Conservation (phyloP, 2,888 invertebrate species). For the Arrhopalites spinosus region DNA sequence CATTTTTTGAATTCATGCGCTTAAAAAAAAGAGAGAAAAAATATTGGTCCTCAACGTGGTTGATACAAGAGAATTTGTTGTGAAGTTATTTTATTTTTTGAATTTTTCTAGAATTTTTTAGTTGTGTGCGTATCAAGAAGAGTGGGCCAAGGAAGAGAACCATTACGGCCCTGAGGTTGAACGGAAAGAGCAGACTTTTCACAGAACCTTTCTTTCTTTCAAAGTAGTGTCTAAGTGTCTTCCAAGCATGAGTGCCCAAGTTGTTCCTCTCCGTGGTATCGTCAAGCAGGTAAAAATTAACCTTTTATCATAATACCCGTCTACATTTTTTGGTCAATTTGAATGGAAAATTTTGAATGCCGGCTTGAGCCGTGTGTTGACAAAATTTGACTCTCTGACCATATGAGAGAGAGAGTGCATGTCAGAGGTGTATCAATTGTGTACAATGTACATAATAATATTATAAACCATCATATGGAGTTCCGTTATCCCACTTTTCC, state of each 20-base stretch:
- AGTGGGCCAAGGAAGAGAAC: too few species aligned
- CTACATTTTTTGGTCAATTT: not conserved
- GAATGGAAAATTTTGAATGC: not conserved
- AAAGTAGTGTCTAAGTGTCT: too few species aligned
- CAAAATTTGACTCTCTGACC: not conserved
- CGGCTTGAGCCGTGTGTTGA: not conserved
- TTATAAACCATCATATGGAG: not conserved
- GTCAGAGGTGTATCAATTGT: too few species aligned
- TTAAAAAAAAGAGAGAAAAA: too few species aligned
- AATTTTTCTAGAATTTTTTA: too few species aligned
- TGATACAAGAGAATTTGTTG: too few species aligned
- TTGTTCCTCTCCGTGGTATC: conserved; percentile 62
- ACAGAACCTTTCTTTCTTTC: conserved; percentile 16
- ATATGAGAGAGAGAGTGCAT: not conserved
- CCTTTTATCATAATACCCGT: not conserved
- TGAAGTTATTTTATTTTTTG: too few species aligned
- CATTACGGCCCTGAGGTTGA: too few species aligned
- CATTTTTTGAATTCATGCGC: too few species aligned
- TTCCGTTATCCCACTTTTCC: not conserved
- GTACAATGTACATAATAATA: not conserved
- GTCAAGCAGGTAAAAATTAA: conserved; percentile 66
- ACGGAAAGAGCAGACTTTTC: too few species aligned
- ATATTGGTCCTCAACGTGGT: too few species aligned
- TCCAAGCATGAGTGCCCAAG: conserved; percentile 57
- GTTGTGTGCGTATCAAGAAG: too few species aligned